Evolutionary conservation across 2,888 invertebrate genomes (phyloP), one percentile per base, ranked within the genome.

Genomic region (Odontomyia ornata): DNA sequence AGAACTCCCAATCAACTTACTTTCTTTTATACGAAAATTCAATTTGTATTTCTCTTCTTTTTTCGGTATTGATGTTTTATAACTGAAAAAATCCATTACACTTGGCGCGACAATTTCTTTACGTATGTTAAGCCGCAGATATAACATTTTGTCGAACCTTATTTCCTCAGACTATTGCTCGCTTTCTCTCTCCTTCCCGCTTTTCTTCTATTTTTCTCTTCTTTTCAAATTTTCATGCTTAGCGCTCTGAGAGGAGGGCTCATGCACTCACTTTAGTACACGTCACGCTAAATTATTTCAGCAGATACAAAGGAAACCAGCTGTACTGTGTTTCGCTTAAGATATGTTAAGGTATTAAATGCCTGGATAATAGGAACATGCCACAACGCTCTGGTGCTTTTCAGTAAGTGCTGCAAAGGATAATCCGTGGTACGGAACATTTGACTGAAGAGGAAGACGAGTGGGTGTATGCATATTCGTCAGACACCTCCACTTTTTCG

Each of bases 61-160:
- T 25, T 43, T 36, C 9, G 3, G 60, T 69, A 77, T 77, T 77
- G 71, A 72, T 72, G 69, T 76, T 76, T 76, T 76, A 76, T 76
- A 52, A 76, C 67, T 67, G 67, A 76, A 77, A 69, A 77, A 77
- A 77, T 71, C 76, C 76, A 77, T 77, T 77, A 77, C 52, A 25
- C 28, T 27, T 46, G 23, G 28, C 27, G 28, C 27, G 27, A 28
- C n/a, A 28, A 64, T 11, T 9, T 15, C 18, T 4, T 15, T 52
- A n/a, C 52, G 52, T 52, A 52, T 15, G 52, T 2, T 15, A 36
- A 36, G 3, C 36, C 5, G 5, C 3, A 36, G 36, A 36, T 36
- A 9, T 3, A 36, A 36, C 36, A 9, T 5, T 36, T n/a, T n/a
- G n/a, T n/a, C n/a, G n/a, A n/a, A n/a, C n/a, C n/a, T n/a, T n/a